phyloP scores from a whole-genome alignment of 1,140 invertebrate species.

The Pissodes strobi region DNA sequence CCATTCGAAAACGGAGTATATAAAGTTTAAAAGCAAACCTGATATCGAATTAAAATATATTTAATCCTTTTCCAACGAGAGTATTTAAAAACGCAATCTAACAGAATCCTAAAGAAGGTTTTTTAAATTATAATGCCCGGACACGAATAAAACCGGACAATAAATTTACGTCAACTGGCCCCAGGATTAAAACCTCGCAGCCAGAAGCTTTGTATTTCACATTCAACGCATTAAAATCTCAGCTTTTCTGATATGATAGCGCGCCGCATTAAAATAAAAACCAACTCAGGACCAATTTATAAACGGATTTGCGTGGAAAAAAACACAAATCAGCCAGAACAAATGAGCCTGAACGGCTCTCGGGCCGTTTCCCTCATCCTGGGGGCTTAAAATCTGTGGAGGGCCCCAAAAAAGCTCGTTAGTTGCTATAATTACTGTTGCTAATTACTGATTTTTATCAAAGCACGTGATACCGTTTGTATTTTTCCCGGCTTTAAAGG shows the following conservation, averaged over 20 bases:
- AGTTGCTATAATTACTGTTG: constrained; percentile 55
- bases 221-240: constrained; percentile 40
- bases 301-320: constrained; percentile 42
- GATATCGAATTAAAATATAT: too few relatives aligned
- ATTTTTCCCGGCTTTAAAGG: constrained; percentile 48
- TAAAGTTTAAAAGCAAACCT: too few relatives aligned
- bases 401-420: constrained; percentile 52
- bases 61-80: too few relatives aligned
- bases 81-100: constrained; percentile 7
- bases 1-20: too few relatives aligned
- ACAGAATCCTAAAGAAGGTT: constrained; percentile 24
- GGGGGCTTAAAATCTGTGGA: constrained; percentile 37
- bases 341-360: constrained; percentile 43
- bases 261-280: constrained; percentile 42
- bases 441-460: constrained; percentile 57
- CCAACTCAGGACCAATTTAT: constrained; percentile 42
- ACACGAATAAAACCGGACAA: constrained; percentile 36
- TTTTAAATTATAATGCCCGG: constrained; percentile 24
- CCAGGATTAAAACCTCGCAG: constrained; percentile 33
- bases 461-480: constrained; percentile 51
- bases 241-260: constrained; percentile 44
- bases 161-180: constrained; percentile 32
- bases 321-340: constrained; percentile 47
- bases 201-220: constrained; percentile 36
- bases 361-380: constrained; percentile 40